These are phyloP conservation scores for Taurulus bubalis DNA, from an alignment of 2,113 vertebrate genomes.

Conservation along the genomic window DNA sequence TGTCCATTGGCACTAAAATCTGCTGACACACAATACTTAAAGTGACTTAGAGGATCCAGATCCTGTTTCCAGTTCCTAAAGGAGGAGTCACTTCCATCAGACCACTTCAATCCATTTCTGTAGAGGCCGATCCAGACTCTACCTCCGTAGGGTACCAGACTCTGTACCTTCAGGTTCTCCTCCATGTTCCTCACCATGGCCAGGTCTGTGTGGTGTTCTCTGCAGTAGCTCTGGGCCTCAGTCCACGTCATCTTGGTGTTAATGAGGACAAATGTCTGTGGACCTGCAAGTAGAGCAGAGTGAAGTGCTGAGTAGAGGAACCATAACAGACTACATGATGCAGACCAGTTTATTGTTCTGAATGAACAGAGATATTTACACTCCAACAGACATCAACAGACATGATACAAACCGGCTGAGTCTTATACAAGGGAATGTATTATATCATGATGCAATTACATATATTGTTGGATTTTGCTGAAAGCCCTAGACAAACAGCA, in stretches of 20 bases:
- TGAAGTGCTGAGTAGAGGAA: background rate
- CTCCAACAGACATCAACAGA: too few relatives aligned
- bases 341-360: background rate
- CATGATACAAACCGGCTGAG: too few relatives aligned
- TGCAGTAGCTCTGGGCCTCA: background rate
- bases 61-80: background rate
- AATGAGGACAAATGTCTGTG: background rate
- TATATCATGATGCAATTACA: too few relatives aligned
- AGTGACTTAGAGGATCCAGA: too few relatives aligned
- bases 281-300: background rate
- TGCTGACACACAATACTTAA: too few relatives aligned
- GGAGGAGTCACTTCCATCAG: background rate
- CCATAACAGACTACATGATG: background rate
- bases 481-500: too few relatives aligned
- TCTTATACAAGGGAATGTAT: too few relatives aligned
- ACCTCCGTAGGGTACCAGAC: background rate
- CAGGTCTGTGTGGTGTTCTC: constrained; percentile 3
- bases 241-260: accelerated
- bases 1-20: too few relatives aligned
- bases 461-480: too few relatives aligned
- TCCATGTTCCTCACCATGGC: background rate
- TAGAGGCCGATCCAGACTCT: background rate
- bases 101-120: background rate
- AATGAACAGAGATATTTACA: too few relatives aligned
- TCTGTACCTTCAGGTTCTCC: background rate